phyloP scores from a whole-genome alignment of 2,888 invertebrate species.

The Drosophila prolongata region DNA sequence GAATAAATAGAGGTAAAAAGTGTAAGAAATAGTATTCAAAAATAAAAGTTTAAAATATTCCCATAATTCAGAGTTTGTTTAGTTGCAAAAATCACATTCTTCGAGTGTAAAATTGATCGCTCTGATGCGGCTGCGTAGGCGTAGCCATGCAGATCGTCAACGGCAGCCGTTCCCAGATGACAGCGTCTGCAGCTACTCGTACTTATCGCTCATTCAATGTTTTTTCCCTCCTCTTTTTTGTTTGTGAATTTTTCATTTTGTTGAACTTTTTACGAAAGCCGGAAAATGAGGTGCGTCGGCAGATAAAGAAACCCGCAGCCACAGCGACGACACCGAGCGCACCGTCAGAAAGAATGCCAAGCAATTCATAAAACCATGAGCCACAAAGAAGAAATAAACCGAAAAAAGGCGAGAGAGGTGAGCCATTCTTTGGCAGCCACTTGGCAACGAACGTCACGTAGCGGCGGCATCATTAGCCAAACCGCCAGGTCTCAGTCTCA shows the following conservation, averaged over 20 bases:
- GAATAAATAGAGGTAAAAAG: too few species aligned
- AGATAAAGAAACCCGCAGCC: conserved; percentile 46
- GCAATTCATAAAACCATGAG: conserved; percentile 65
- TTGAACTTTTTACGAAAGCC: conserved; percentile 54
- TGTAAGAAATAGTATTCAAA: too few species aligned
- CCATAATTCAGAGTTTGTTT: too few species aligned
- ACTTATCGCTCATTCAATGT: conserved; percentile 40
- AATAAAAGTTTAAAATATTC: too few species aligned
- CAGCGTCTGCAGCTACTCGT: conserved; percentile 36
- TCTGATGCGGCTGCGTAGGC: conserved; percentile 29
- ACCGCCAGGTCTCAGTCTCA: conserved; percentile 39
- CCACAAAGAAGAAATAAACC: conserved; percentile 25
- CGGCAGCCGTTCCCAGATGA: conserved; percentile 38
- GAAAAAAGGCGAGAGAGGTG: conserved; percentile 26
- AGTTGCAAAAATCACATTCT: too few species aligned
- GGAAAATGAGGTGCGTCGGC: conserved; percentile 72
- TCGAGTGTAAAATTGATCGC: conserved; percentile 24
- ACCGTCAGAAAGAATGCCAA: conserved; percentile 57
- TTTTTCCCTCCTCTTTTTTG: conserved; percentile 12
- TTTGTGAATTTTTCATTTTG: conserved; percentile 23
- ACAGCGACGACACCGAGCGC: conserved; percentile 32
- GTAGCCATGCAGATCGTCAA: conserved; percentile 45
- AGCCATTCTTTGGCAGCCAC: conserved; percentile 70
- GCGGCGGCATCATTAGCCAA: conserved; percentile 75
- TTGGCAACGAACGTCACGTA: conserved; percentile 77